These are phyloP conservation scores for Discoglossus pictus DNA, from an alignment of 2,797 vertebrate species.

Conservation along the genomic window DNA sequence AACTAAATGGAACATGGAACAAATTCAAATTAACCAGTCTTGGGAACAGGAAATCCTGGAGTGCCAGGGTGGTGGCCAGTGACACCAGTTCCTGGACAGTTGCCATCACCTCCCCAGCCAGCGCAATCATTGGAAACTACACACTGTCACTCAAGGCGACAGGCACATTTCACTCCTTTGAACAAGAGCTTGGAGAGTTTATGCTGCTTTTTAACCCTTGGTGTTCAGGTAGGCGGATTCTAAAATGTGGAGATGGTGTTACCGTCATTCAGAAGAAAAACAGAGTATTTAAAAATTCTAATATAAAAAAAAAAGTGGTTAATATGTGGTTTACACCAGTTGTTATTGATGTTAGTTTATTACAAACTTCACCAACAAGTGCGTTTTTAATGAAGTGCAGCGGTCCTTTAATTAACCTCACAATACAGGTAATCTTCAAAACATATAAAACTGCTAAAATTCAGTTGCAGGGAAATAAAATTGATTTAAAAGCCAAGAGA, in stretches of 20 bases:
- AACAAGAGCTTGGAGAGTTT: constrained; percentile 72
- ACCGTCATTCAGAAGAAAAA: no score
- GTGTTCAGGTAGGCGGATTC: constrained; percentile 74
- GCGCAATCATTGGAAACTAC: constrained; percentile 84
- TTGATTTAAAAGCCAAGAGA: no score
- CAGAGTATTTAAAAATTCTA: no score
- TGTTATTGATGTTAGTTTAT: no score
- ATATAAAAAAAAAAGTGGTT: no score
- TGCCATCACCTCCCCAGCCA: constrained; percentile 75
- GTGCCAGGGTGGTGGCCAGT: constrained; percentile 71
- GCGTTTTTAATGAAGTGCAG: no score
- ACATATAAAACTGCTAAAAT: no score
- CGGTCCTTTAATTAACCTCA: no score
- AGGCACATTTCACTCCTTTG: constrained; percentile 38
- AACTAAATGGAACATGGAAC: constrained; percentile 72
- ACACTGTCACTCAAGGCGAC: constrained; percentile 70
- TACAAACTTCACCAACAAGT: no score
- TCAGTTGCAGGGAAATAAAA: no score
- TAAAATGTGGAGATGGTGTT: background rate
- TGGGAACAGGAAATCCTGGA: constrained; percentile 76
- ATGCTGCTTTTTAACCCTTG: constrained; percentile 93
- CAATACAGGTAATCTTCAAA: no score
- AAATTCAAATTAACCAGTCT: constrained; percentile 75
- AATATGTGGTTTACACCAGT: no score
- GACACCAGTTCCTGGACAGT: constrained; percentile 69